Conservation (phyloP, 1,140 invertebrate genomes). For the Venturia canescens region DNA sequence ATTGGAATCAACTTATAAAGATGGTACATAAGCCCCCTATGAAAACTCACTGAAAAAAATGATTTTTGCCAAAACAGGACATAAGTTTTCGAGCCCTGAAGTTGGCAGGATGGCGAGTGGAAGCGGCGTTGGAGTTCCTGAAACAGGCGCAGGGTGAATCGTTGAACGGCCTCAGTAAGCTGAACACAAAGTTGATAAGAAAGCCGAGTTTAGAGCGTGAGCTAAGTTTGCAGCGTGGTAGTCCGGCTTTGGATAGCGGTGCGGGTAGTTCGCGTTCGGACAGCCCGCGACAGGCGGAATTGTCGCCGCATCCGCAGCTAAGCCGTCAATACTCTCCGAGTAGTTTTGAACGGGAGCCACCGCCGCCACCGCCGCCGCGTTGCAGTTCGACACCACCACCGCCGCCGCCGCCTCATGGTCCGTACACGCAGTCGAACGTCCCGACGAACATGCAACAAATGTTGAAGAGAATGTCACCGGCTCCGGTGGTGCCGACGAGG, state of each 20-base stretch:
- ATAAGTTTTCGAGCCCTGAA: conserved; percentile 83
- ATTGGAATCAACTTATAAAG: no score
- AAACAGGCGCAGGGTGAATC: conserved; percentile 82
- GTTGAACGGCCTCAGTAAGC: conserved; percentile 78
- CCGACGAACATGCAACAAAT: conserved; percentile 87
- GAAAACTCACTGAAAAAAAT: no score
- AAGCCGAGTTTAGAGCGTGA: conserved; percentile 92
- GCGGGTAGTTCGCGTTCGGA: conserved; percentile 93
- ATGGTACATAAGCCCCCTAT: no score
- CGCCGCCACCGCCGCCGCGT: conserved; percentile 84
- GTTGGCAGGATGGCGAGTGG: conserved; percentile 82
- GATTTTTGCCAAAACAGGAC: conserved; percentile 81
- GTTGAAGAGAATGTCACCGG: conserved; percentile 90
- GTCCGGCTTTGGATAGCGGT: conserved; percentile 91
- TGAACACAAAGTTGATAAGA: conserved; percentile 87
- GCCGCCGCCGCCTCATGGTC: conserved; percentile 82
- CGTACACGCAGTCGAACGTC: conserved; percentile 75
- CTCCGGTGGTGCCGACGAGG: conserved; percentile 81
- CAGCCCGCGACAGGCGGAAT: conserved; percentile 82
- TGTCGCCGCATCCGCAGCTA: conserved; percentile 78
- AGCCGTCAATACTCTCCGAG: conserved; percentile 77
- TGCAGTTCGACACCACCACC: conserved; percentile 83
- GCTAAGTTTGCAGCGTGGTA: conserved; percentile 84
- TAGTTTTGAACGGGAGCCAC: conserved; percentile 80
- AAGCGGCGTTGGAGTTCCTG: conserved; percentile 84